Evolutionary conservation across 2,113 vertebrate genomes (phyloP), one percentile per base, ranked within the genome.

Genomic region (Chaetops frenatus): DNA sequence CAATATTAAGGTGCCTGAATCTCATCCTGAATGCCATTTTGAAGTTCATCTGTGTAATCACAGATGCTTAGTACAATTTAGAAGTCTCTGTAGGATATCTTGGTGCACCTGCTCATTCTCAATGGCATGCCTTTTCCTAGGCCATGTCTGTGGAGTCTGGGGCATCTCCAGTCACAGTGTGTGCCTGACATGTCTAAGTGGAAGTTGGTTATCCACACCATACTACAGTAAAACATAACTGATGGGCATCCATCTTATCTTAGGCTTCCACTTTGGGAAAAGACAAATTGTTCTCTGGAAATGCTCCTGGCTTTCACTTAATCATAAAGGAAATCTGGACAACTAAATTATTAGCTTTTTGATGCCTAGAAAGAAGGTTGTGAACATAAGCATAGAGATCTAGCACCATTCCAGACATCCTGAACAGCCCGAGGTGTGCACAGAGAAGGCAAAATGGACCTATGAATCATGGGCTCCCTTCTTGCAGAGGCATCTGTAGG

Each of bases 401-500:
- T 35, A 81, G 1, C 45, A 61, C 4, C 22, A 20, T 71, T 76
- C 11, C 38, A 54, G 53, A 56, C 12, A 71, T 38, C 38, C 38
- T 35, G 51, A 62, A 67, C 11, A 24, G 13, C 18, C 57, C 60
- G 61, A 90, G 38, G 42, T 74, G 17, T 54, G 28, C 38, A 38
- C 12, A 58, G 47, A 44, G 7, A 14, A 74, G 50, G 35, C 10
- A 56, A 80, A 84, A 56, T 2, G 2, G 22, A 48, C 10, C 12
- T 42, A 6, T n/a, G 35, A 74, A 65, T 58, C 4, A 57, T 0
- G 1, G 9, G 3, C 3, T 69, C 5, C 11, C 40, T 64, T 60
- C 53, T 57, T 35, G 21, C 13, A 81, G 18, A 2, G 4, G 14
- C 12, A 50, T 51, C 53, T 79, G 15, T 35, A 66, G 31, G 44